Evolutionary conservation across 2,113 vertebrate genomes (phyloP), one percentile per base, ranked within the genome.

Genomic region (Mystacornis crossleyi): DNA sequence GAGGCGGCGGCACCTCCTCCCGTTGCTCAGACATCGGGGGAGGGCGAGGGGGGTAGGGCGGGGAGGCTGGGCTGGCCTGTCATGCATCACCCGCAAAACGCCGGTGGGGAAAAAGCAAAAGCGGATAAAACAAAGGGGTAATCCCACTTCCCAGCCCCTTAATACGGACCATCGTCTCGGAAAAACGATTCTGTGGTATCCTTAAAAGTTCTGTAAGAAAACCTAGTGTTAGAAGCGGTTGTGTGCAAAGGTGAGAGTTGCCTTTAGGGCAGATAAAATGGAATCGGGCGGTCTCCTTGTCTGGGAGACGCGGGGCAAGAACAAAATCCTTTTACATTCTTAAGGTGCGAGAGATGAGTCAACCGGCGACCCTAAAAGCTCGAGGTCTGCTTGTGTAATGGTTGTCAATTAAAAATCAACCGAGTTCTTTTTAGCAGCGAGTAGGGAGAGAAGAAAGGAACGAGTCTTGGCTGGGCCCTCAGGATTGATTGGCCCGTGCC

Each of bases 41-140:
- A 85, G 51, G 40, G 21, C 18, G 29, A 55, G 38, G 95, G 87
- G 79, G 94, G 93, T 85, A 43, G 86, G 96, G 96, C 81, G 73
- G 87, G 91, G 94, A 94, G 90, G 78, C 70, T 62, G 96, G 90
- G 78, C 70, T 62, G 96, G 96, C 95, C 97, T 97, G 97, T 97
- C 97, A 97, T 98, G 97, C 97, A 98, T 98, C 97, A 97, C 96
- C 96, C 94, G 67, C 83, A 58, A 78, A 95, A 98, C 86, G 97
- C 96, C 95, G 53, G 93, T 97, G 80, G 94, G 94, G 97, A 91
- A 95, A 89, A 94, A 85, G 96, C 96, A 83, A 94, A 96, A 92
- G 92, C 93, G 66, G 93, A 84, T 96, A 97, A 96, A 96, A 98
- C 97, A 98, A 98, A 98, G 81, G 93, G 71, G 25, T 71, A 40